Percentiles rank a stretch among this genome's conserved stretches.
Conservation (phyloP, 2,797 vertebrate species). For the Lemur catta region DNA sequence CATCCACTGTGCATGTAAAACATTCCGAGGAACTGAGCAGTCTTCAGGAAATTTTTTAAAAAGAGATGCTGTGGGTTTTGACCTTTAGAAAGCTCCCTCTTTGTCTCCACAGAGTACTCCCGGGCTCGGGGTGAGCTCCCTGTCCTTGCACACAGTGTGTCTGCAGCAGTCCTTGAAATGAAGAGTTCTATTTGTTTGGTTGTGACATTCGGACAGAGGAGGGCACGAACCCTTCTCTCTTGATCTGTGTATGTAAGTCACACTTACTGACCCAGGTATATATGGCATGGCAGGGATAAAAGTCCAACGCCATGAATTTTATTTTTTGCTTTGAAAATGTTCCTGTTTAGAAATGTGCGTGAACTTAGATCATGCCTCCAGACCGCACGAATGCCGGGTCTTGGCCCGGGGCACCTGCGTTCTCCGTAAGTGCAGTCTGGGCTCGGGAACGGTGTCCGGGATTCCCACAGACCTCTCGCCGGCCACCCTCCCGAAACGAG, state of each 20-base stretch:
- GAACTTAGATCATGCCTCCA: neutral
- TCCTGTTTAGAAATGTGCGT: neutral
- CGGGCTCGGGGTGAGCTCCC: neutral
- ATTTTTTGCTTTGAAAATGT: neutral
- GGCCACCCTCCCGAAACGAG: neutral
- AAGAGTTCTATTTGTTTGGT: neutral
- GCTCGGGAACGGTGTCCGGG: fast-evolving
- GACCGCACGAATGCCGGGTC: neutral
- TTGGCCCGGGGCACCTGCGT: fast-evolving
- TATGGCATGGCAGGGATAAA: neutral
- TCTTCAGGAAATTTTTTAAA: neutral
- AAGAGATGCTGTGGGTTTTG: neutral
- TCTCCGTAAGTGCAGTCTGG: neutral
- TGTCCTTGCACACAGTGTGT: fast-evolving
- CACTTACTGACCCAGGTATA: neutral
- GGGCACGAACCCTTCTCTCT: neutral
- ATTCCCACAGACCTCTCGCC: fast-evolving
- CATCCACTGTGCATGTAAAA: fast-evolving
- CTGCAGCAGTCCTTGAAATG: neutral
- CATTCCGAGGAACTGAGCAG: neutral
- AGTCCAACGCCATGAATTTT: neutral
- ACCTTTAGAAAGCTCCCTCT: neutral
- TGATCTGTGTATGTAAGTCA: neutral
- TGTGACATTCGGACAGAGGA: neutral
- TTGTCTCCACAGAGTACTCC: neutral